A percentile compares a stretch with the other conserved stretches of the same genome.
Conservation (phyloP, 2,888 invertebrate genomes). For the Hirtodrosophila cameraria region DNA sequence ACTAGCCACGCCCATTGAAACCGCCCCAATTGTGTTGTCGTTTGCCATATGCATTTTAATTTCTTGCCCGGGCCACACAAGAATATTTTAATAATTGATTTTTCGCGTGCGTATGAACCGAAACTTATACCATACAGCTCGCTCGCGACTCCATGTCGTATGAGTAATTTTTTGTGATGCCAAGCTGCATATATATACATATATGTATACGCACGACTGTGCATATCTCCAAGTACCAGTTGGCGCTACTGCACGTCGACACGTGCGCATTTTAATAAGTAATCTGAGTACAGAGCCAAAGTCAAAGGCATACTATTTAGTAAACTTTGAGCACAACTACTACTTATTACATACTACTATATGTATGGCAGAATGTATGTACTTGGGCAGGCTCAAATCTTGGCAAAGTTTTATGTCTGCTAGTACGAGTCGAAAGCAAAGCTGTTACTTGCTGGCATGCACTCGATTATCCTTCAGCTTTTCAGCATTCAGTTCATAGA, state of each 20-base stretch:
- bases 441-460: slow-evolving; percentile 22
- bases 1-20: slow-evolving; percentile 22
- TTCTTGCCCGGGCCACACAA: slow-evolving; percentile 39
- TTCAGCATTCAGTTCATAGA: not conserved
- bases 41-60: slow-evolving; percentile 60
- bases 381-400: slow-evolving; percentile 46
- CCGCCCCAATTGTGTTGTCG: slow-evolving; percentile 53
- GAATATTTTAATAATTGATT: slow-evolving; percentile 73
- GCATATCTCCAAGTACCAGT: slow-evolving; percentile 62
- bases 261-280: slow-evolving; percentile 73
- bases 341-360: slow-evolving; percentile 1
- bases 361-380: too few species aligned
- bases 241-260: slow-evolving; percentile 65
- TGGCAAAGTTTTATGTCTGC: slow-evolving; percentile 38
- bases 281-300: slow-evolving; percentile 25
- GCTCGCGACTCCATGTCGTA: slow-evolving; percentile 45
- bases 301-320: slow-evolving; percentile 41
- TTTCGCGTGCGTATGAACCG: slow-evolving; percentile 66
- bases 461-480: slow-evolving; percentile 18
- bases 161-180: slow-evolving; percentile 52
- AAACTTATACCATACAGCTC: slow-evolving; percentile 28
- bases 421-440: slow-evolving; percentile 27
- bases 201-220: slow-evolving; percentile 35
- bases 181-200: slow-evolving; percentile 34
- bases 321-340: slow-evolving; percentile 23